Conservation (phyloP, 2,113 vertebrate species). For the Crocuta crocuta region DNA sequence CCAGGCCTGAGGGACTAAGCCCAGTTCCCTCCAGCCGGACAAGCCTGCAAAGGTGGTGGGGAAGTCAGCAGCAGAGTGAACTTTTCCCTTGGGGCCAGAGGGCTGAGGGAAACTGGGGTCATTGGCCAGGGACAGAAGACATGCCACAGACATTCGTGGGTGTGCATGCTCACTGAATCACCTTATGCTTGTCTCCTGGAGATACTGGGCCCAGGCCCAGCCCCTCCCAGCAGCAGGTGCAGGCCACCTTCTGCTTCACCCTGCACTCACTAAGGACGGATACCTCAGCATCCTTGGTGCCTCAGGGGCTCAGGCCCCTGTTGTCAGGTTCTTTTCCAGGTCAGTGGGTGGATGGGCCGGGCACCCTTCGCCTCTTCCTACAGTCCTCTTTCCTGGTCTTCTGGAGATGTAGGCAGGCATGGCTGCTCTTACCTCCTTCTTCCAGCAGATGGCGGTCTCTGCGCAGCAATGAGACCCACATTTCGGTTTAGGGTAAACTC, state of each 20-base stretch:
- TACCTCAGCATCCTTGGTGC: neutral
- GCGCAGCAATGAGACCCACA: neutral
- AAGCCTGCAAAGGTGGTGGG: neutral
- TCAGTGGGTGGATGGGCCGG: neutral
- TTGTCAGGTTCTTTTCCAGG: neutral
- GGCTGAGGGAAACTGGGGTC: neutral
- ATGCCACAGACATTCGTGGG: rapidly evolving
- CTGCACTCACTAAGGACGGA: neutral
- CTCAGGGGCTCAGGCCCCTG: neutral
- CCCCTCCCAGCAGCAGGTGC: neutral
- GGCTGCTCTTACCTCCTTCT: neutral
- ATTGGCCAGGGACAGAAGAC: neutral
- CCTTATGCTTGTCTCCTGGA: neutral
- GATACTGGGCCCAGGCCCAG: rapidly evolving
- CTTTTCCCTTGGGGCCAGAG: neutral
- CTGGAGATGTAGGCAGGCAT: rapidly evolving
- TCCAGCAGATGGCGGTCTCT: conserved; percentile 71
- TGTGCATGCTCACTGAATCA: rapidly evolving
- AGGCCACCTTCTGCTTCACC: rapidly evolving
- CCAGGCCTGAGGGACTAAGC: conserved; percentile 58
- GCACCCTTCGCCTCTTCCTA: rapidly evolving
- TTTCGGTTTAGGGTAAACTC: rapidly evolving
- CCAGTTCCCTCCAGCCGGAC: conserved; percentile 63
- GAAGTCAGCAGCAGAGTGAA: rapidly evolving
- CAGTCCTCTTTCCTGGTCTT: rapidly evolving